A percentile compares a stretch with the other conserved stretches of the same genome.
Conservation (phyloP, 2,113 vertebrate genomes). For the Indicator maculatus region DNA sequence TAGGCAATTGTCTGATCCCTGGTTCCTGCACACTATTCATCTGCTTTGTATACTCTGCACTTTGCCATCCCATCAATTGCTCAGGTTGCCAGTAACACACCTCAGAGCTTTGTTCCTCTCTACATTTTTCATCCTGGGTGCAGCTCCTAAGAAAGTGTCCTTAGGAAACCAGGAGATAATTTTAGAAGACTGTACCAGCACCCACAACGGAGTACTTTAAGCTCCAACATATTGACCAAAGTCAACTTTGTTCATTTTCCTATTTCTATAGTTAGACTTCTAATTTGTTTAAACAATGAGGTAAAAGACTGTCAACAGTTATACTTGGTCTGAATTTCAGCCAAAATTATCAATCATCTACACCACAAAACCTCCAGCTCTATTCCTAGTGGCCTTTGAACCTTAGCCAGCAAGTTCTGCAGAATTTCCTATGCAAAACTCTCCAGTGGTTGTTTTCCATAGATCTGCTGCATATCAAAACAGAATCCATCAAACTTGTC, state of each 20-base stretch:
- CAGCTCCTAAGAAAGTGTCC: background rate
- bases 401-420: background rate
- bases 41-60: background rate
- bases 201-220: background rate
- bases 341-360: background rate
- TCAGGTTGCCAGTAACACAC: background rate
- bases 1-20: background rate
- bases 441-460: background rate
- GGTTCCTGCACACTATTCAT: background rate
- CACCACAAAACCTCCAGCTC: background rate
- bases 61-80: background rate
- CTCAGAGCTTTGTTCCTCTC: background rate
- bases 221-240: background rate
- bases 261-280: background rate
- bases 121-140: background rate
- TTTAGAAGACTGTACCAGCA: background rate
- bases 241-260: background rate
- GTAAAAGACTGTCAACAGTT: background rate
- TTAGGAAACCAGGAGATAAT: background rate
- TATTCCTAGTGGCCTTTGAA: background rate
- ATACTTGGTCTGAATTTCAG: background rate
- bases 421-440: background rate
- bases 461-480: background rate
- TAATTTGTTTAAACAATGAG: background rate
- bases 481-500: background rate